phyloP scores from a whole-genome alignment of 2,888 invertebrate species.

The Stenurella melanura region DNA sequence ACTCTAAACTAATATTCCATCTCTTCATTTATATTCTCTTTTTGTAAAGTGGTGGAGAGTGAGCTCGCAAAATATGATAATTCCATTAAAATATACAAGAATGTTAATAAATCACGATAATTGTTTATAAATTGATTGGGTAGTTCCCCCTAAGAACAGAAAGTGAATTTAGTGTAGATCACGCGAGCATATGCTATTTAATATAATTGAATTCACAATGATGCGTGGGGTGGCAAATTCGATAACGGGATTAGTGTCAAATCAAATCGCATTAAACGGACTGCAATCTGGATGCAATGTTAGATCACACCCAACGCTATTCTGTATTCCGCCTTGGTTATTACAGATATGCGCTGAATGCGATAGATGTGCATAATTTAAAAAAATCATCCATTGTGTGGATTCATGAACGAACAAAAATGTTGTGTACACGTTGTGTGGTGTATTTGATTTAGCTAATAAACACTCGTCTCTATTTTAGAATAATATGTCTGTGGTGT shows the following conservation, averaged over 20 bases:
- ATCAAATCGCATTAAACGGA: slow-evolving; percentile 74
- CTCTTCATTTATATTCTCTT: background rate
- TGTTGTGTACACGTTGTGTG: background rate
- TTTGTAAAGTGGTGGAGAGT: background rate
- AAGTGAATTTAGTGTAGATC: slow-evolving; percentile 57
- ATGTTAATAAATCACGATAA: slow-evolving; percentile 61
- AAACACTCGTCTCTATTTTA: background rate
- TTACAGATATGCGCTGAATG: slow-evolving; percentile 31
- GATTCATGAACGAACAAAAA: background rate
- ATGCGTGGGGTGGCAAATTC: slow-evolving; percentile 74
- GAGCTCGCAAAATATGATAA: background rate
- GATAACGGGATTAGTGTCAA: slow-evolving; percentile 75
- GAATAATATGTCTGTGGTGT: background rate
- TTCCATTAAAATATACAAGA: slow-evolving; percentile 20
- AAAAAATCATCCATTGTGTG: background rate
- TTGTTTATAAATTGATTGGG: slow-evolving; percentile 65
- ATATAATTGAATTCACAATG: slow-evolving; percentile 73
- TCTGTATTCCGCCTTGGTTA: slow-evolving; percentile 41
- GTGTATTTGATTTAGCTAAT: background rate
- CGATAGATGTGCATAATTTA: slow-evolving; percentile 33
- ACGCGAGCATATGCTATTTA: slow-evolving; percentile 73
- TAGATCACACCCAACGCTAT: slow-evolving; percentile 51
- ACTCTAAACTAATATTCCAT: no score
- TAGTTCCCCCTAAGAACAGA: slow-evolving; percentile 54
- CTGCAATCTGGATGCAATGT: slow-evolving; percentile 71